Evolutionary conservation across 1,140 invertebrate species (phyloP).

Genomic region (Drosophila eugracilis): DNA sequence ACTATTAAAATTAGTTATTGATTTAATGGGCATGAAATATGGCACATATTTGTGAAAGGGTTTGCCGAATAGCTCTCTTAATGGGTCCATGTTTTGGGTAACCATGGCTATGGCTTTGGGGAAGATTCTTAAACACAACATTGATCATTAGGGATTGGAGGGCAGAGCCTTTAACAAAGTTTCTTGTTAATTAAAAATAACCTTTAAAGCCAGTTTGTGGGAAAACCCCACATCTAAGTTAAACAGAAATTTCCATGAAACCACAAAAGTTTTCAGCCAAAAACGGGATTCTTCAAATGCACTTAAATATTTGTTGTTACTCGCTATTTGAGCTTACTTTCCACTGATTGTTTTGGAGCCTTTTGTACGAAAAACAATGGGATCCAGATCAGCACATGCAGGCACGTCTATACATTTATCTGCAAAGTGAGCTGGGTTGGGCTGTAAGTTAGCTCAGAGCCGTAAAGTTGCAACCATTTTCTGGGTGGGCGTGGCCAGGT

Average conservation of each 20-base stretch:
- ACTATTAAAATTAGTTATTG: not conserved
- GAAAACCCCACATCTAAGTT: not conserved
- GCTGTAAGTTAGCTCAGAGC: conserved; percentile 13
- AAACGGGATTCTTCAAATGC: not conserved
- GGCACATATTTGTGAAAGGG: not conserved
- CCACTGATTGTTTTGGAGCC: conserved; percentile 21
- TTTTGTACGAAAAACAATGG: conserved; percentile 21
- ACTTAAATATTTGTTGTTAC: not conserved
- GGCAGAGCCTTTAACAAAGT: not conserved
- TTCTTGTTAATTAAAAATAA: not conserved
- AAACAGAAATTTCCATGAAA: not conserved
- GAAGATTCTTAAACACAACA: not conserved
- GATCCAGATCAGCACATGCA: not conserved
- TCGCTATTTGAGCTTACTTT: not conserved
- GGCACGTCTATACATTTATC: conserved; percentile 8
- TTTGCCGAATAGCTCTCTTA: not conserved
- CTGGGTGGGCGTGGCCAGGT: conserved; percentile 36
- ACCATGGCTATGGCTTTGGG: not conserved
- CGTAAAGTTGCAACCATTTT: conserved; percentile 25
- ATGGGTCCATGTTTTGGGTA: not conserved
- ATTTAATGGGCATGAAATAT: conserved; percentile 2
- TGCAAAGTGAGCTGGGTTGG: conserved; percentile 5
- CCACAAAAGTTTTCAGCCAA: not conserved
- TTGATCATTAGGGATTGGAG: not conserved
- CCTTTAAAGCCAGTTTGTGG: too few relatives aligned